These are phyloP conservation scores for Nothocercus julius DNA, from an alignment of 2,113 vertebrate species.

Conservation along the genomic window DNA sequence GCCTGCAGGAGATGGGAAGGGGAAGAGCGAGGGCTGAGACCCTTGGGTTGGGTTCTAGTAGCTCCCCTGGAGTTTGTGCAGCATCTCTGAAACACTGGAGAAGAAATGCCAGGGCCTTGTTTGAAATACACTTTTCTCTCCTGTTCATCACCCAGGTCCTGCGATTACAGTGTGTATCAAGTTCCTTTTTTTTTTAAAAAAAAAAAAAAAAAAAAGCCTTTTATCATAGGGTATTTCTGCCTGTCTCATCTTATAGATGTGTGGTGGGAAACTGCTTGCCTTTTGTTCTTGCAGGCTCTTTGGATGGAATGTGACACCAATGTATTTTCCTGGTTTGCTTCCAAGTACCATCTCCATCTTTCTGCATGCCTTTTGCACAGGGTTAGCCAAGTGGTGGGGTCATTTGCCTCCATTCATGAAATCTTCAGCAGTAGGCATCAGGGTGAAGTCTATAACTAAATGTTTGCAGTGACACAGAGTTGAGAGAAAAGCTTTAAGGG, in stretches of 20 bases:
- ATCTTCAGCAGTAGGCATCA: background rate
- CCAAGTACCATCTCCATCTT: constrained; percentile 8
- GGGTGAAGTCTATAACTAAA: constrained; percentile 12
- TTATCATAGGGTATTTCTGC: background rate
- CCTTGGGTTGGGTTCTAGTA: background rate
- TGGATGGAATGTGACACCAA: constrained; percentile 24
- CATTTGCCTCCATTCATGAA: constrained; percentile 40
- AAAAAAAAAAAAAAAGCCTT: background rate
- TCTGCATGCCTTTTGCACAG: background rate
- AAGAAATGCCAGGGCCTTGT: background rate
- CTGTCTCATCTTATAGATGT: constrained; percentile 25
- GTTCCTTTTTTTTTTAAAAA: constrained; percentile 12
- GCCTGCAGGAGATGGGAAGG: background rate
- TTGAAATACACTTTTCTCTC: background rate
- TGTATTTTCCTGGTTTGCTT: background rate
- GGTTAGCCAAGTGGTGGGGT: background rate
- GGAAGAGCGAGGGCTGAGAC: background rate
- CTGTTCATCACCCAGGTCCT: background rate
- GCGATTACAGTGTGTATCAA: constrained; percentile 4
- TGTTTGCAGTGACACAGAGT: constrained; percentile 23
- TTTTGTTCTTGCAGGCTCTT: constrained; percentile 16
- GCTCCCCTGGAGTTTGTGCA: background rate
- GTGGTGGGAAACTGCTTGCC: constrained; percentile 21
- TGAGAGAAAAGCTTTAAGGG: constrained; percentile 49
- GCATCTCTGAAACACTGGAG: background rate